Base-by-base conservation (phyloP, 2,888 invertebrate genomes). In the Willowsia nigromaculata region DNA sequence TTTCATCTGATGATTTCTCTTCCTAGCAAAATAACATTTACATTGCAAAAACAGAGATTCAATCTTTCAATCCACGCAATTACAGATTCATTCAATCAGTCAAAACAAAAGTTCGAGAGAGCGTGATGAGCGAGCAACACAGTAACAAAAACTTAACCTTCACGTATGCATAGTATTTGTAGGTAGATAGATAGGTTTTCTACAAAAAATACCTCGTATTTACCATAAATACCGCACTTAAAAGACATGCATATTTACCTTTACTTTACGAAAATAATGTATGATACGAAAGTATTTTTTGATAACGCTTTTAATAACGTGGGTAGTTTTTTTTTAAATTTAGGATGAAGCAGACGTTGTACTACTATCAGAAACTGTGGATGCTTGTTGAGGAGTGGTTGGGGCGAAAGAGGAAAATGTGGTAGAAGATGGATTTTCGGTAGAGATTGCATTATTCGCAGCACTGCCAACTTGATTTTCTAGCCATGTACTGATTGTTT, bases 401-500 rank as follows among this genome's bases (percentile, higher is more conserved):
- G 85, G 59, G 43, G 62, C 7, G 25, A 76, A 59, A 0, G 74
- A 59, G 13, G 85, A 47, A 43, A 40, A 27, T 30, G 56, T 11
- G n/a, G n/a, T n/a, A n/a, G n/a, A n/a, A n/a, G 62, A n/a, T 33
- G 30, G 4, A 15, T 5, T 82, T 22, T 65, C 30, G 37, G 62
- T 65, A 6, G 56, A 3, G 53, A 37, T 56, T 22, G 78, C 68
- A 59, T 53, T 82, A 59, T 40, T 62, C 18, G 30, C 22, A 6
- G 18, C 1, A 37, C 11, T 27, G 37, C 37, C 68, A 5, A 59
- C 86, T 43, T 83, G 82, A 50, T 92, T 90, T 37, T 92, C 91
- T 11, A 98, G 94, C 98, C 98, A 98, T 43, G 95, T 94, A 2
- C 96, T 95, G 89, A 98, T 97, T 1, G 95, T 95, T 82, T 95